Conservation (phyloP, 2,888 invertebrate genomes). For the Ctenicera cuprea region DNA sequence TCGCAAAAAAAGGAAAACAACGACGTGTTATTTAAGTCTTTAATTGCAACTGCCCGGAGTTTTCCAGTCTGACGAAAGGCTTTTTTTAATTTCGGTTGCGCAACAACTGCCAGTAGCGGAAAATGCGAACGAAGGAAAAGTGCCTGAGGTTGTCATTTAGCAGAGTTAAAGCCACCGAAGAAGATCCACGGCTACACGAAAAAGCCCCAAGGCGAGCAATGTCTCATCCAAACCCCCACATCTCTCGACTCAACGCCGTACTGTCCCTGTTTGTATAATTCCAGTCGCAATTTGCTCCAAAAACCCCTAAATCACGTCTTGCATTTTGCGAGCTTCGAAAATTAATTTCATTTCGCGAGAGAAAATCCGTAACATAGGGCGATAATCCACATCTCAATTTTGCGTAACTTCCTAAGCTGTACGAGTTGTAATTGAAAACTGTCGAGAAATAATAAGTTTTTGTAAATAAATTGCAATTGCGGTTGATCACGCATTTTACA, state of each 20-base stretch:
- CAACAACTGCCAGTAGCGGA: constrained; percentile 18
- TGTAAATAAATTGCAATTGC: not conserved
- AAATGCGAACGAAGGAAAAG: constrained; percentile 35
- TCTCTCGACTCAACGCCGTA: constrained; percentile 36
- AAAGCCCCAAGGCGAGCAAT: constrained; percentile 36
- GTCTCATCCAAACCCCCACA: constrained; percentile 36
- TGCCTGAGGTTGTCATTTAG: constrained; percentile 48
- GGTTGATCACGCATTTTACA: not conserved
- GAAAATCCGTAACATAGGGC: constrained; percentile 32
- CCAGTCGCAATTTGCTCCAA: constrained; percentile 31
- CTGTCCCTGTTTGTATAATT: constrained; percentile 43
- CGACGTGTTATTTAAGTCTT: not conserved
- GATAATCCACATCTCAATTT: constrained; percentile 34
- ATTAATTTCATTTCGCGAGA: constrained; percentile 40
- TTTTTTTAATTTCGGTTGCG: constrained; percentile 19
- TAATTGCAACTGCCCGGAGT: constrained; percentile 6
- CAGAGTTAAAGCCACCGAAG: constrained; percentile 41
- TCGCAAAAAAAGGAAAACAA: not conserved
- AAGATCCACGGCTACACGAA: constrained; percentile 36
- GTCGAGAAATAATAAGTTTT: constrained; percentile 7
- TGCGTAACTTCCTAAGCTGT: constrained; percentile 2
- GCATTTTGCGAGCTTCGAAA: constrained; percentile 38
- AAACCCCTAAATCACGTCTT: constrained; percentile 36
- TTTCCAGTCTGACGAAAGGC: not conserved
- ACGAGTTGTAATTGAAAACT: constrained; percentile 12